A percentile compares a stretch with the other conserved stretches of the same genome.
phyloP scores from a whole-genome alignment of 1,140 invertebrate genomes.

The Apis florea region DNA sequence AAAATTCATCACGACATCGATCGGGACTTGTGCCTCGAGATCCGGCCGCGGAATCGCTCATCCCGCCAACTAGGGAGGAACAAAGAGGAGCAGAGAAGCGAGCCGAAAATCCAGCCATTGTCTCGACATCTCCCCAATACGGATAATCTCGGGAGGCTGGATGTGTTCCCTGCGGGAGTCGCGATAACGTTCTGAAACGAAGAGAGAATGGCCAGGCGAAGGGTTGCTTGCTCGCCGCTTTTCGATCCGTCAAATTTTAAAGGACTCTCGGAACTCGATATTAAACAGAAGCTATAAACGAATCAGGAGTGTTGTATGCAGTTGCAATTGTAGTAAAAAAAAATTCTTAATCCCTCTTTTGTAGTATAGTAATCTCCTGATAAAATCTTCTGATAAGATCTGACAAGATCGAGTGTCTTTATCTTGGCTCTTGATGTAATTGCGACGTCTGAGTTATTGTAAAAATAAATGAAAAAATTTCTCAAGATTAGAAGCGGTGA shows the following conservation, averaged over 20 bases:
- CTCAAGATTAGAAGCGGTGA: no score
- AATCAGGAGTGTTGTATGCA: background rate
- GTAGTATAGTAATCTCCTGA: no score
- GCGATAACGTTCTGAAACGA: constrained; percentile 65
- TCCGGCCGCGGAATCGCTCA: constrained; percentile 16
- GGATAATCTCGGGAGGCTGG: constrained; percentile 55
- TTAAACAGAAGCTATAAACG: constrained; percentile 42
- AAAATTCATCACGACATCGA: background rate
- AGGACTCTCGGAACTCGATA: background rate
- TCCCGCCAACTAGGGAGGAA: constrained; percentile 19
- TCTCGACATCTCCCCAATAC: constrained; percentile 52
- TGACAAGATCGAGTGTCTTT: no score
- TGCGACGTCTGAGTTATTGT: no score
- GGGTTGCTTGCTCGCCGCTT: constrained; percentile 58
- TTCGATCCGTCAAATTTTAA: constrained; percentile 32
- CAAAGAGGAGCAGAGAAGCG: constrained; percentile 32
- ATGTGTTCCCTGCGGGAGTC: constrained; percentile 52
- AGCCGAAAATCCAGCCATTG: constrained; percentile 63
- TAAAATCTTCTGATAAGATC: no score
- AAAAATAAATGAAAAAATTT: no score
- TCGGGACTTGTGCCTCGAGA: constrained; percentile 2
- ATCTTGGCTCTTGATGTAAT: no score
- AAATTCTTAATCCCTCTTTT: no score
- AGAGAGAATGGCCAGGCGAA: constrained; percentile 50
- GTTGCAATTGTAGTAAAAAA: no score